phyloP scores from a whole-genome alignment of 2,113 vertebrate species.

The Megaceryle maxima region DNA sequence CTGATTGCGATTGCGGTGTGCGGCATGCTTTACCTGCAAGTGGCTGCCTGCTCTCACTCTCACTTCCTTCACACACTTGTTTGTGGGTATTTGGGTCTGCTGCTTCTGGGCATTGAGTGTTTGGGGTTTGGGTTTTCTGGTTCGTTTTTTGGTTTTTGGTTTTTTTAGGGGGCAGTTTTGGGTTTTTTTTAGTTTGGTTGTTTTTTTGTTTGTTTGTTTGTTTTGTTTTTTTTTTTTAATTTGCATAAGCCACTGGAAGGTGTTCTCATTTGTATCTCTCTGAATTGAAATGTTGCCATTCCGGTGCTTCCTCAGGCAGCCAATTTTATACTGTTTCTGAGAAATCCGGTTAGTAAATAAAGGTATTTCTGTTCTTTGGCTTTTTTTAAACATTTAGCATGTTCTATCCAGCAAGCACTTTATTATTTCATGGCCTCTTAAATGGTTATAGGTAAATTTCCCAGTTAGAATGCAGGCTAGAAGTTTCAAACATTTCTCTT shows the following conservation, averaged over 20 bases:
- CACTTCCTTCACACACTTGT: slow-evolving; percentile 77
- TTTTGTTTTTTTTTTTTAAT: neutral
- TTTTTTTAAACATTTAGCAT: neutral
- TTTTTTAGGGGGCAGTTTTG: neutral
- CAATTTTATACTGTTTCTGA: slow-evolving; percentile 44
- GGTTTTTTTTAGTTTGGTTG: neutral
- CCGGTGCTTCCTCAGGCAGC: slow-evolving; percentile 58
- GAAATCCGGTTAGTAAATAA: neutral
- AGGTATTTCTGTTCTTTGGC: slow-evolving; percentile 13
- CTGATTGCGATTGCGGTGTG: slow-evolving; percentile 86
- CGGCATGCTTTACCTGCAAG: slow-evolving; percentile 89
- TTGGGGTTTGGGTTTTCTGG: neutral
- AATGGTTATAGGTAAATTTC: neutral
- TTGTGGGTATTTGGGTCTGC: slow-evolving; percentile 72
- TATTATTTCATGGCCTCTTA: neutral
- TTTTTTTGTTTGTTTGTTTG: no score
- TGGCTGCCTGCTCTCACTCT: slow-evolving; percentile 86
- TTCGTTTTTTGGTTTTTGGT: neutral
- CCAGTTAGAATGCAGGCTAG: neutral
- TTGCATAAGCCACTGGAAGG: slow-evolving; percentile 50
- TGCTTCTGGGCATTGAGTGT: slow-evolving; percentile 70
- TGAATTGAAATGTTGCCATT: slow-evolving; percentile 34
- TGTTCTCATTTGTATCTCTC: slow-evolving; percentile 1
- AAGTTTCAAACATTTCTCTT: neutral
- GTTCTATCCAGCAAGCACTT: neutral